Base-by-base conservation (phyloP, 2,888 invertebrate genomes). In the Erynnis tages region DNA sequence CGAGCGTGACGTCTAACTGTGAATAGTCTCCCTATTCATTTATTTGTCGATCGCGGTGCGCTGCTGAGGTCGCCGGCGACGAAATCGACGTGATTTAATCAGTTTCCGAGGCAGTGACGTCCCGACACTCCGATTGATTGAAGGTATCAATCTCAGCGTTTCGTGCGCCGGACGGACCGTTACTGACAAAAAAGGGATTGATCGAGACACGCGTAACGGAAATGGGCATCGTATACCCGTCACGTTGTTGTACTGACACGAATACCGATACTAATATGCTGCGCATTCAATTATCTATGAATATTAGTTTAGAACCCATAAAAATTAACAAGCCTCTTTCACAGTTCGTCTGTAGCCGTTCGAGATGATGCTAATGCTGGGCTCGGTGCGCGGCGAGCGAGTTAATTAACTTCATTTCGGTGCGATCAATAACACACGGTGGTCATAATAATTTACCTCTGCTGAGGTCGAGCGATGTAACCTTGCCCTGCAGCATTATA, bases 391-490 rank as follows among this genome's bases (percentile, higher is more conserved):
- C 43, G 50, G 17, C 25, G 27, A 8, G 30, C 32, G 11, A 25
- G 53, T 58, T 58, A 59, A 61, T 62, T 60, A 57, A 54, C 47
- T 49, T 8, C 16, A 44, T 34, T 41, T 47, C 43, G 43, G 27
- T 34, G 29, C 30, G 49, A 55, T 58, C 54, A 50, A 54, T 53
- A 55, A 38, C 37, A 27, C 14, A 11, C 29, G 37, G 30, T 41
- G 30, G 49, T 53, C 48, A 46, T 44, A 38, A 43, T 47, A 40
- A 53, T 64, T 63, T 85, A 97, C 98, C 98, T 91, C 95, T 93
- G 56, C 97, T 96, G 61, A 98, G 90, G 86, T 98, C 97, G 63
- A 99, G 91, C 37, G 98, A 98, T 29, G 98, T 98, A 60, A 99
- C 95, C 91, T 96, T 96, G 54, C 97, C 98, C 77, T 96, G 96